phyloP scores from a whole-genome alignment of 2,797 vertebrate species.

The Hydrocynus forskahlii region DNA sequence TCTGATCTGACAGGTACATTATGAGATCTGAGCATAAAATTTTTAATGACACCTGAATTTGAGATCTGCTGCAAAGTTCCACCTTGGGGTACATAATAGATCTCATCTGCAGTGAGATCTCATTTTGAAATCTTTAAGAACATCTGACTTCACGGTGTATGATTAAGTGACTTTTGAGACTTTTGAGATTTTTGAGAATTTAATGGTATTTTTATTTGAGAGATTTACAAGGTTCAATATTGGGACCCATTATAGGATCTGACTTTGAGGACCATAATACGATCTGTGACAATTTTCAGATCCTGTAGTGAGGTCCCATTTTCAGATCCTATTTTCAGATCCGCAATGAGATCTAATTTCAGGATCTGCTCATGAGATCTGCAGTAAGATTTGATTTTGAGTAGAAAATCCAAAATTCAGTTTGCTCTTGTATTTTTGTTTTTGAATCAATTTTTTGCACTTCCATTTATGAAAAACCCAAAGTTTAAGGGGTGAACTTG shows the following conservation, averaged over 20 bases:
- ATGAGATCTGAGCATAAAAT: background rate
- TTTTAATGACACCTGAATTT: background rate
- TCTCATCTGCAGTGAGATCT: background rate
- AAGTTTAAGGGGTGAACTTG: too few relatives aligned
- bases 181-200: too few relatives aligned
- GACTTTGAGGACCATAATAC: background rate
- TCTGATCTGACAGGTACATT: background rate
- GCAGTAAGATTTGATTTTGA: background rate
- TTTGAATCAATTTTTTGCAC: too few relatives aligned
- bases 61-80: background rate
- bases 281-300: background rate
- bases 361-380: background rate
- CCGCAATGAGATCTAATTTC: background rate
- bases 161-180: too few relatives aligned
- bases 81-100: too few relatives aligned
- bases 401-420: too few relatives aligned
- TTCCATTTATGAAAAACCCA: too few relatives aligned
- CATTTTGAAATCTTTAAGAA: background rate
- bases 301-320: background rate
- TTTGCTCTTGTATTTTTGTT: too few relatives aligned
- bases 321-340: background rate
- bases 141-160: background rate
- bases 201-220: background rate
- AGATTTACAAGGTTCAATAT: background rate
- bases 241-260: background rate